Evolutionary conservation across 2,113 vertebrate species (phyloP), one percentile per base, ranked within the genome.

Genomic region (Tragulus kanchil): DNA sequence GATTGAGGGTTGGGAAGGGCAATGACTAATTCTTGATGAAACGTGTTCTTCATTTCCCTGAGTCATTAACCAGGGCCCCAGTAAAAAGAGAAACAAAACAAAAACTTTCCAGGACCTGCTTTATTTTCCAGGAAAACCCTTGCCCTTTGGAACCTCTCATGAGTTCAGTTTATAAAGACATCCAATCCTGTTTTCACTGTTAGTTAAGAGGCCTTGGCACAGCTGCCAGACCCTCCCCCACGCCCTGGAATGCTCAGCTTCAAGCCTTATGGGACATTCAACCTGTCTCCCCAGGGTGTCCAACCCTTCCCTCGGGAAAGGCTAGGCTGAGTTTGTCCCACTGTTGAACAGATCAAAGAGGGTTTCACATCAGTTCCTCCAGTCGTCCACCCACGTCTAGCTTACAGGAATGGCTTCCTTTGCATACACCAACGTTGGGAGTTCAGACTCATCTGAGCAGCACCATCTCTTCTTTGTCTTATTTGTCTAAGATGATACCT

Each of bases 61-160:
- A 96, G 93, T 98, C 97, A 94, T 96, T 93, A 97, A 93, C 87
- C 67, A 95, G 88, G 48, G 62, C 79, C 45, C 85, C 62, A 58
- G 85, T 85, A 92, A 94, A 36, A 96, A 90, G 75, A 92, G 96
- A 97, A 94, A 85, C 59, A 93, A 97, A 97, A 97, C 94, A 93
- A 95, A 97, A 96, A 65, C 96, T 62, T 97, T 97, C 96, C 97
- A 82, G 23, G 85, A 89, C 87, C 79, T 71, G 93, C 96, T 89
- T 97, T 97, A 88, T 98, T 98, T 98, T 98, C 98, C 98, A 98
- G 97, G 97, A 97, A 98, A 97, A 96, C 90, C 36, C 56, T 84
- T 97, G 97, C 97, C 96, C 98, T 95, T 45, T 95, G 96, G 78
- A 97, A 67, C 88, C 92, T 45, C 98, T 97, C 97, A 10, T 94